These are phyloP conservation scores for Diceros bicornis DNA, from an alignment of 2,797 vertebrate genomes.

Conservation along the genomic window DNA sequence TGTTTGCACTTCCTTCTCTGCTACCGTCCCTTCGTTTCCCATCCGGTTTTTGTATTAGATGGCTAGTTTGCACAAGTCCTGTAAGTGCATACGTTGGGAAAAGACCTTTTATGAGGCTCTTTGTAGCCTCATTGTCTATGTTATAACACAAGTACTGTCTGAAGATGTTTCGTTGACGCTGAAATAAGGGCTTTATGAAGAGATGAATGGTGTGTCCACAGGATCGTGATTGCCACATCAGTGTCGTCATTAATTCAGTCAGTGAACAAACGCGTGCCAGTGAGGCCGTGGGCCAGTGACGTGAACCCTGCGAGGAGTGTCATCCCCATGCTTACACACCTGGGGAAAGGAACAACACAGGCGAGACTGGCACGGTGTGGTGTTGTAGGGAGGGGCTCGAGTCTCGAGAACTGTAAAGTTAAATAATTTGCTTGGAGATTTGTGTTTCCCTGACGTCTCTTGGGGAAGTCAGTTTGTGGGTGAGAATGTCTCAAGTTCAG, in stretches of 20 bases:
- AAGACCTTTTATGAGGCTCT: background rate
- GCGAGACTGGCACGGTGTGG: background rate
- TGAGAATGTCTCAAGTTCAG: background rate
- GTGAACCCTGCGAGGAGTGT: background rate
- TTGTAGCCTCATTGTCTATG: background rate
- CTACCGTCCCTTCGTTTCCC: background rate
- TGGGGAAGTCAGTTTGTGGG: background rate
- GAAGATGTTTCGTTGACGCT: background rate
- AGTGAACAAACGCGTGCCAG: background rate
- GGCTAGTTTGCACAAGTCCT: background rate
- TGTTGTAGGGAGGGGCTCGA: background rate
- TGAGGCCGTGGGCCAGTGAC: background rate
- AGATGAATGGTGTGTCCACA: background rate
- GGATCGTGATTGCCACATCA: background rate
- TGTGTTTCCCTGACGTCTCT: background rate
- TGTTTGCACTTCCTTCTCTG: background rate
- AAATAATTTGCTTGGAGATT: conserved; percentile 15
- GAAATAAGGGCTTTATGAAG: background rate
- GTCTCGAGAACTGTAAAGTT: background rate
- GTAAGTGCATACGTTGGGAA: background rate
- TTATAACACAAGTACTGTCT: background rate
- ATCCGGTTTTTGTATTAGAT: background rate
- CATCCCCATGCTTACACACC: background rate
- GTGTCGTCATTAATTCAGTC: conserved; percentile 17
- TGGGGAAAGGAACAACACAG: background rate